Conservation (phyloP, 2,888 invertebrate species). For the Blomia tropicalis region DNA sequence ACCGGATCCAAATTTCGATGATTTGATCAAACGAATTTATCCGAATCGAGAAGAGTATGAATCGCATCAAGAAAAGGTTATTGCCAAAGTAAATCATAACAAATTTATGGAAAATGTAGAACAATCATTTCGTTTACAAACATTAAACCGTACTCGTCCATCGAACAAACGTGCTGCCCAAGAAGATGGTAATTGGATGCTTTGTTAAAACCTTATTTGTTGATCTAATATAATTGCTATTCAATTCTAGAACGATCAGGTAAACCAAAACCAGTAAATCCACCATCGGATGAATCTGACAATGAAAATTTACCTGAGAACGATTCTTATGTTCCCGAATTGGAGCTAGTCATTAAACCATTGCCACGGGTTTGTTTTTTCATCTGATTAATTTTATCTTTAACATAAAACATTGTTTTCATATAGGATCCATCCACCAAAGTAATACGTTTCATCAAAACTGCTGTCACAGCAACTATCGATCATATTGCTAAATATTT, state of each 20-base stretch:
- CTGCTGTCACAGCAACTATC: slow-evolving; percentile 89
- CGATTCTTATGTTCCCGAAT: slow-evolving; percentile 46
- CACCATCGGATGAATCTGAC: background rate
- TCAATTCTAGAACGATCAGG: too few relatives aligned
- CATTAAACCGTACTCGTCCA: slow-evolving; percentile 32
- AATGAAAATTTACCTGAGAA: background rate
- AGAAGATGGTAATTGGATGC: background rate
- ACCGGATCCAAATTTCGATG: slow-evolving; percentile 94
- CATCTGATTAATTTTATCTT: background rate
- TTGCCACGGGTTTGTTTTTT: slow-evolving; percentile 58
- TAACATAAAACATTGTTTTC: background rate
- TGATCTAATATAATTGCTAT: too few relatives aligned
- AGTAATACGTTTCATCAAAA: slow-evolving; percentile 71
- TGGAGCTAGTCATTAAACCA: slow-evolving; percentile 87
- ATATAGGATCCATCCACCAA: slow-evolving; percentile 23
- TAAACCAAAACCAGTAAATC: too few relatives aligned
- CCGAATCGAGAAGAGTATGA: slow-evolving; percentile 94
- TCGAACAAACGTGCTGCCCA: background rate
- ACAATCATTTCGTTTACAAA: slow-evolving; percentile 60
- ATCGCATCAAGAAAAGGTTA: slow-evolving; percentile 73
- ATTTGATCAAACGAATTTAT: slow-evolving; percentile 90
- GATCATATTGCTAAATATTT: slow-evolving; percentile 89
- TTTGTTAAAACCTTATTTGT: background rate
- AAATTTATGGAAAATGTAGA: slow-evolving; percentile 77
- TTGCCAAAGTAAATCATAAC: slow-evolving; percentile 80